Conservation (phyloP, 1,140 invertebrate species). For the Monochamus saltuarius region DNA sequence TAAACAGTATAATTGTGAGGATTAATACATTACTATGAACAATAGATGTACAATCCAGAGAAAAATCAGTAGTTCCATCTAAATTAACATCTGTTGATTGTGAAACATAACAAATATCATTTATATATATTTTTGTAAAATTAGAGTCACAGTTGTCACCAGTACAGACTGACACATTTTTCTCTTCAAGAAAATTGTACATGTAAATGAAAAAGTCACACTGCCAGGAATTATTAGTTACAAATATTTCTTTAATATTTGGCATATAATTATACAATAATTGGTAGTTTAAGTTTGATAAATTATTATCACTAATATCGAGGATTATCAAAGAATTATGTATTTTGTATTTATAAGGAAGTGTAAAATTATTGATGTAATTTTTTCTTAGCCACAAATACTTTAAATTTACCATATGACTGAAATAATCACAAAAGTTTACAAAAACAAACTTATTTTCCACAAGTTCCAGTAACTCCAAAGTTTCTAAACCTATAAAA, state of each 20-base stretch:
- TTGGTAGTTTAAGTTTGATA: constrained; percentile 37
- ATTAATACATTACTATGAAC: too few species aligned
- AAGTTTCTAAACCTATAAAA: constrained; percentile 42
- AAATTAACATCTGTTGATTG: background rate
- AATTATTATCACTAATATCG: constrained; percentile 40
- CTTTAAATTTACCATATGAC: constrained; percentile 40
- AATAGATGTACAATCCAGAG: too few species aligned
- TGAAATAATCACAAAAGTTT: constrained; percentile 32
- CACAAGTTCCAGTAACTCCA: constrained; percentile 41
- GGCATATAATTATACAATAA: constrained; percentile 41
- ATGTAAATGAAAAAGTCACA: constrained; percentile 43
- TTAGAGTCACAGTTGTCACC: constrained; percentile 31
- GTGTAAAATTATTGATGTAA: constrained; percentile 33
- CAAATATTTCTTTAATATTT: constrained; percentile 39
- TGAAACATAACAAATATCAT: constrained; percentile 28
- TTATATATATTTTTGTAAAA: constrained; percentile 32
- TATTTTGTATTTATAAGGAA: constrained; percentile 36
- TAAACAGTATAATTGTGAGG: too few species aligned
- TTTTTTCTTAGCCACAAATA: constrained; percentile 45
- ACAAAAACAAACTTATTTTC: constrained; percentile 39
- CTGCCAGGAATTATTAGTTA: constrained; percentile 38
- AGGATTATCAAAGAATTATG: constrained; percentile 37
- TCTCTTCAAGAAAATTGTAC: constrained; percentile 37
- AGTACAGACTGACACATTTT: constrained; percentile 37
- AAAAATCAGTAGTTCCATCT: too few species aligned